A percentile compares a stretch with the other conserved stretches of the same genome.
phyloP scores from a whole-genome alignment of 2,888 invertebrate genomes.

The Synanthedon myopaeformis region DNA sequence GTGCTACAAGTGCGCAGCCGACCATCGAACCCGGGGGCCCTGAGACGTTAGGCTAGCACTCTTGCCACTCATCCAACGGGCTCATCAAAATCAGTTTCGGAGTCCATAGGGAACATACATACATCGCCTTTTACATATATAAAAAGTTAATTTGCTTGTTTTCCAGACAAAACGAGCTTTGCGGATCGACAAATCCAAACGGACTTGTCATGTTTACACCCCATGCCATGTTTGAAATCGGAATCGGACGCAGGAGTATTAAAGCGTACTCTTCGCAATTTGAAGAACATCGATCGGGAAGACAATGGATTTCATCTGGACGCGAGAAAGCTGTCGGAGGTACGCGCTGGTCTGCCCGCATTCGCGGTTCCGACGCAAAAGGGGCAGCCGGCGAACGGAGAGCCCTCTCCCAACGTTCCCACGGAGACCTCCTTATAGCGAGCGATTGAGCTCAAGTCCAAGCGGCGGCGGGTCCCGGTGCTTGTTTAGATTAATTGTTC shows the following conservation, averaged over 20 bases:
- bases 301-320: neutral
- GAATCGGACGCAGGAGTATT: neutral
- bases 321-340: neutral
- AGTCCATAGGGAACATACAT: too few relatives aligned
- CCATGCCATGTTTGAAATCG: slow-evolving; percentile 5
- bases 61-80: too few relatives aligned
- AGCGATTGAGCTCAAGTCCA: slow-evolving; percentile 2
- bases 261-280: neutral
- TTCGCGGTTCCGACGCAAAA: neutral
- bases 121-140: too few relatives aligned
- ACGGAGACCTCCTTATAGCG: slow-evolving; percentile 5
- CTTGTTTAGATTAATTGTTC: slow-evolving; percentile 4
- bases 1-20: too few relatives aligned
- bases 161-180: slow-evolving; percentile 30
- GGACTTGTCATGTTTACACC: slow-evolving; percentile 29
- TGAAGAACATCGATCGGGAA: neutral
- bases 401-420: neutral
- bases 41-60: too few relatives aligned
- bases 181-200: slow-evolving; percentile 48
- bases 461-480: slow-evolving; percentile 11
- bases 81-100: too few relatives aligned
- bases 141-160: neutral
- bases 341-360: neutral
- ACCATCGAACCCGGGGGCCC: too few relatives aligned
- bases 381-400: neutral